phyloP scores from a whole-genome alignment of 2,888 invertebrate genomes.

The Oscheius myriophilus region DNA sequence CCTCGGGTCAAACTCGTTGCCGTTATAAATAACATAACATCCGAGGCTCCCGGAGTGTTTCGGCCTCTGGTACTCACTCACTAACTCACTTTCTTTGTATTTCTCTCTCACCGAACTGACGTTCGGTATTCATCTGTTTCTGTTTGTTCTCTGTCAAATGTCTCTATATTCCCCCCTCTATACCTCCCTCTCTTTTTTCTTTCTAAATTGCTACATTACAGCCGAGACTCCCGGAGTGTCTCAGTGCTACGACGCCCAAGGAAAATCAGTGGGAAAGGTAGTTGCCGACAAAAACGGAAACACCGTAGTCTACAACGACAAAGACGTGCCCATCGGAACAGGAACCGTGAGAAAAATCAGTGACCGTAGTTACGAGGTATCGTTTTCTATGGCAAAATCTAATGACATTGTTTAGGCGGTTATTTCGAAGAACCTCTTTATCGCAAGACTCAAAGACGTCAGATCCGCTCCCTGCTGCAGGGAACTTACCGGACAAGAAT shows the following conservation, averaged over 20 bases:
- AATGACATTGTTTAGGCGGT: conserved; percentile 55
- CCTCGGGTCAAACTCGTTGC: too few relatives aligned
- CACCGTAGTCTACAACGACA: conserved; percentile 69
- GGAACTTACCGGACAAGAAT: conserved; percentile 66
- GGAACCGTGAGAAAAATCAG: conserved; percentile 63
- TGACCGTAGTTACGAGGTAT: conserved; percentile 61
- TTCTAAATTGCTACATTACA: background rate
- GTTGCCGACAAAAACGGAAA: conserved; percentile 70
- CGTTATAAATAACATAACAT: too few relatives aligned
- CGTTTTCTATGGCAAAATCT: background rate
- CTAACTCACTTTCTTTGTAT: too few relatives aligned
- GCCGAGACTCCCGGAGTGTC: conserved; percentile 70
- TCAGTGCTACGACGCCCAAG: conserved; percentile 69
- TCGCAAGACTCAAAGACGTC: conserved; percentile 66
- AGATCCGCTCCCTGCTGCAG: conserved; percentile 63
- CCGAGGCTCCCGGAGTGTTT: too few relatives aligned
- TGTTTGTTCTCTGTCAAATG: too few relatives aligned
- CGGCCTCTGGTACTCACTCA: too few relatives aligned
- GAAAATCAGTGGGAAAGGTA: conserved; percentile 67
- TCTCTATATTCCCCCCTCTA: too few relatives aligned
- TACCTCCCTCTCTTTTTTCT: background rate
- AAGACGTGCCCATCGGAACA: conserved; percentile 69
- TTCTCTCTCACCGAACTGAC: too few relatives aligned
- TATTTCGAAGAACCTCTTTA: conserved; percentile 68
- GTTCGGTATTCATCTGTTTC: too few relatives aligned